Conservation (phyloP, 2,797 vertebrate genomes). For the Microchirus variegatus region DNA sequence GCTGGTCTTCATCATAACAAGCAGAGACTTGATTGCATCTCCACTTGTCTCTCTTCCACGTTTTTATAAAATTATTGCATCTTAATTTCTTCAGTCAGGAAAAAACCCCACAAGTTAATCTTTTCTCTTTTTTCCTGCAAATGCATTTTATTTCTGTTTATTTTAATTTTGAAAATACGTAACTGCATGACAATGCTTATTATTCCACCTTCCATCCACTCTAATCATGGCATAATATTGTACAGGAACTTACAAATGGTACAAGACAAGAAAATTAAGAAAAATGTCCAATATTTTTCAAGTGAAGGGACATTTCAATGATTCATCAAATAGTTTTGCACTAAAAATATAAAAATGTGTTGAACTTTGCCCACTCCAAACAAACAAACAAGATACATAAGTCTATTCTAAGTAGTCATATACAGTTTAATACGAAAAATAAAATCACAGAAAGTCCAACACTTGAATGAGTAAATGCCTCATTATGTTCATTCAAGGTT, state of each 20-base stretch:
- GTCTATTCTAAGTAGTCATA: constrained; percentile 2
- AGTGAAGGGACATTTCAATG: not conserved
- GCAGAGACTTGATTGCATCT: constrained; percentile 15
- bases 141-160: not conserved
- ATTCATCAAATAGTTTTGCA: too few species aligned
- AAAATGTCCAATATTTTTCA: not conserved
- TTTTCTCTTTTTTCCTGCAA: not conserved
- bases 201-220: too few species aligned
- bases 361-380: too few species aligned
- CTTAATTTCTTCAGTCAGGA: not conserved
- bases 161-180: not conserved
- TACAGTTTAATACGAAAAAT: constrained; percentile 15
- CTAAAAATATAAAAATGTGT: too few species aligned
- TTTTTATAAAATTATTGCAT: constrained; percentile 8
- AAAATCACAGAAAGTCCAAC: constrained; percentile 23
- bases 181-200: too few species aligned
- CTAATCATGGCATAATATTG: too few species aligned
- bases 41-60: not conserved
- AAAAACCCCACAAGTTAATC: too few species aligned
- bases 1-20: constrained; percentile 39
- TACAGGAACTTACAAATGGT: too few species aligned
- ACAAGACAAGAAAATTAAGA: not conserved
- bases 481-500: not conserved
- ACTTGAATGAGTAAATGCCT: constrained; percentile 11
- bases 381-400: not conserved